Evolutionary conservation across 2,888 invertebrate species (phyloP), one percentile per base, ranked within the genome.

Genomic region (Torymus auratus): DNA sequence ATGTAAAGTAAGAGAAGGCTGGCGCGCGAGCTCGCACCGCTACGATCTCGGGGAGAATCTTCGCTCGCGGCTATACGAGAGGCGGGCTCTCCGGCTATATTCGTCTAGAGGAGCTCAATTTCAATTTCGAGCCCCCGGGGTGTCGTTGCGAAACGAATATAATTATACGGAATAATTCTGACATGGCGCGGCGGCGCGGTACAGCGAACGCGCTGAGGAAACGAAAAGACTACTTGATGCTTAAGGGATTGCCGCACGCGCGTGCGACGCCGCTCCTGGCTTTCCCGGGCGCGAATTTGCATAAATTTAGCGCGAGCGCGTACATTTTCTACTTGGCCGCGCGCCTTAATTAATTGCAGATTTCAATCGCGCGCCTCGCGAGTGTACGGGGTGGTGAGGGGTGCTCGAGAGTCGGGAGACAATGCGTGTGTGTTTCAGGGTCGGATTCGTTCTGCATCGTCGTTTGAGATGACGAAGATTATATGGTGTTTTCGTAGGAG

Each of bases 141-240:
- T 89, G 89, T 90, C 90, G 89, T 91, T 89, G 87, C 89, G 87
- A 88, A 90, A 90, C 89, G 90, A 90, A 91, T 91, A 91, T 90
- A 91, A 90, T 91, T 90, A 90, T 91, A 89, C 90, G 88, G 88
- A 90, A 91, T 91, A 90, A 91, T 90, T 90, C 89, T 89, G 89
- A 89, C 88, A 85, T 85, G 85, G 83, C 83, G 83, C 73, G 79
- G 28, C 7, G 28, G 5, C 3, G 28, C 28, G 7, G 20, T 20
- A 20, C 20, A 20, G 28, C 28, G 83, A 69, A 72, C 71, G 74
- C 78, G 82, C 60, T 60, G 75, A 73, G 81, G 69, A 72, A 73
- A 72, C 70, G 74, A 72, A 76, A 79, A 81, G 76, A 75, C 76
- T 78, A 62, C 72, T 68, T 68, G 80, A 65, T 72, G 79, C 71